Evolutionary conservation across 2,113 vertebrate genomes (phyloP).

Genomic region (Sigmodon hispidus): DNA sequence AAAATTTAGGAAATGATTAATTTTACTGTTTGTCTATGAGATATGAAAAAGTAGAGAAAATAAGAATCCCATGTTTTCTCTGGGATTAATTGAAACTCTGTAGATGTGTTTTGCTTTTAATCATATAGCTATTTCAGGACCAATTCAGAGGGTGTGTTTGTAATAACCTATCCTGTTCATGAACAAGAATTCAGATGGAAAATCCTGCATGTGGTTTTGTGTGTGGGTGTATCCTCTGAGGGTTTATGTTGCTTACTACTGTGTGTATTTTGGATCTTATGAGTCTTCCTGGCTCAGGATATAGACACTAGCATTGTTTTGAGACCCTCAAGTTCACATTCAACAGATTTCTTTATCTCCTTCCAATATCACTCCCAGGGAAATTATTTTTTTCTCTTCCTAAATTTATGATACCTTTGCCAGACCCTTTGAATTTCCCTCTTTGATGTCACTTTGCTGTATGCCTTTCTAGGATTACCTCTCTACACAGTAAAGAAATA

Average conservation of each 20-base stretch:
- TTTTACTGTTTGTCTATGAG: not conserved
- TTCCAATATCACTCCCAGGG: not conserved
- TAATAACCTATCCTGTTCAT: not conserved
- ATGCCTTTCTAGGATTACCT: not conserved
- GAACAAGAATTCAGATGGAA: slow-evolving; percentile 60
- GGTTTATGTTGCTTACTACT: slow-evolving; percentile 42
- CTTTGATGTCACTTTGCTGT: no score
- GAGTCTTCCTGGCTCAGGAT: slow-evolving; percentile 18
- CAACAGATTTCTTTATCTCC: slow-evolving; percentile 40
- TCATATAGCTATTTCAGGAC: not conserved
- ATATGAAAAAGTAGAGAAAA: not conserved
- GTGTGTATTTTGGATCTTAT: slow-evolving; percentile 59
- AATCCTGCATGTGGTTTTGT: slow-evolving; percentile 39
- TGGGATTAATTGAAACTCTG: not conserved
- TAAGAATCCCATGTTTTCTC: not conserved
- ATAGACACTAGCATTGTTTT: slow-evolving; percentile 50
- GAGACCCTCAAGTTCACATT: slow-evolving; percentile 30
- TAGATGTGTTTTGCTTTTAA: not conserved
- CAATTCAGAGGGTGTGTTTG: slow-evolving; percentile 40
- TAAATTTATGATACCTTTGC: slow-evolving; percentile 13
- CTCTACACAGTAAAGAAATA: not conserved
- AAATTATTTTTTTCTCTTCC: slow-evolving; percentile 23
- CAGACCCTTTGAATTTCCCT: slow-evolving; percentile 43
- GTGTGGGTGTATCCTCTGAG: slow-evolving; percentile 54
- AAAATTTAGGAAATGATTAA: not conserved